Conservation (phyloP, 1,140 invertebrate genomes). For the Nilaparvata lugens region DNA sequence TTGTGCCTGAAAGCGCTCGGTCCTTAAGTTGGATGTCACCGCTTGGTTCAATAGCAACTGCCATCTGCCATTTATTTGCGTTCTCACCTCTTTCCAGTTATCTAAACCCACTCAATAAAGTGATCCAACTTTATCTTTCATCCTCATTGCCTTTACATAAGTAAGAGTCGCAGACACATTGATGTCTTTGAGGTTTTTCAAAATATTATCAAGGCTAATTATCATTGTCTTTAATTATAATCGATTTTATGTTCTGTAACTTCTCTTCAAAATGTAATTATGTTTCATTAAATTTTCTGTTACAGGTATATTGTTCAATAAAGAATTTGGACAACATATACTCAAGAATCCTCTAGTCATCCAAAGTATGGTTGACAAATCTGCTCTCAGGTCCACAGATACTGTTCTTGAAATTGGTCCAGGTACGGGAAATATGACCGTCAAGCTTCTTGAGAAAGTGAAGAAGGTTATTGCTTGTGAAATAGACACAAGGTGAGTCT, state of each 20-base stretch:
- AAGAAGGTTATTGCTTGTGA: constrained; percentile 98
- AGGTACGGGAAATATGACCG: constrained; percentile 97
- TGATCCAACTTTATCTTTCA: no score
- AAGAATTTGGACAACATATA: constrained; percentile 94
- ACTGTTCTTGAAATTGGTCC: constrained; percentile 96
- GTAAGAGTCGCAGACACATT: not conserved
- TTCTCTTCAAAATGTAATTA: constrained; percentile 10
- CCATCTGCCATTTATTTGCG: no score
- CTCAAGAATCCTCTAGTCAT: constrained; percentile 96
- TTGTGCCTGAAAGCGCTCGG: no score
- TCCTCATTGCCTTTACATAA: not conserved
- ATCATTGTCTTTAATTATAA: not conserved
- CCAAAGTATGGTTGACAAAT: constrained; percentile 91
- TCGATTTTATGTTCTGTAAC: not conserved
- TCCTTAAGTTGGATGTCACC: no score
- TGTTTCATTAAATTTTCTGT: no score
- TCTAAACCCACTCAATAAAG: no score
- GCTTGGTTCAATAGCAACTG: no score
- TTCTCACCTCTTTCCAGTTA: no score
- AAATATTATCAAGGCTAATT: not conserved
- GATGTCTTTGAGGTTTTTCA: not conserved
- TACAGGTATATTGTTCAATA: constrained; percentile 73
- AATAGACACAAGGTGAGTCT: constrained; percentile 69
- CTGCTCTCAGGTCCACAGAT: constrained; percentile 85
- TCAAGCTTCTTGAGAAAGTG: constrained; percentile 84